phyloP scores from a whole-genome alignment of 1,140 invertebrate species.

The Nylanderia fulva region DNA sequence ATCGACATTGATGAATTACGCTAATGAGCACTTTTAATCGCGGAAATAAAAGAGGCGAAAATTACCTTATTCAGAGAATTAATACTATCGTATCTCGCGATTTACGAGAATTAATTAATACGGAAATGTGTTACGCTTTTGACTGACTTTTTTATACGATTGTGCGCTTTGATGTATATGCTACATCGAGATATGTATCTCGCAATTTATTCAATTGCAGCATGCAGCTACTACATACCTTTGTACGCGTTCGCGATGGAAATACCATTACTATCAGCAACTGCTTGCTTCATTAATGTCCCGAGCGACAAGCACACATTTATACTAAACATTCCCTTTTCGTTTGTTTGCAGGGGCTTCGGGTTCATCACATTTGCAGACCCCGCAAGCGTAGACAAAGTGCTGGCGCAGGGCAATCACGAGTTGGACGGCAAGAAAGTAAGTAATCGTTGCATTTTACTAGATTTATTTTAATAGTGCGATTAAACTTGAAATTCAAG shows the following conservation, averaged over 20 bases:
- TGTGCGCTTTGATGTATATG: slow-evolving; percentile 17
- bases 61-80: slow-evolving; percentile 23
- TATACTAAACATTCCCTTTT: slow-evolving; percentile 74
- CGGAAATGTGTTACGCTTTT: slow-evolving; percentile 3
- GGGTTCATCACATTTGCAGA: slow-evolving; percentile 98
- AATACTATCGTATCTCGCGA: slow-evolving; percentile 16
- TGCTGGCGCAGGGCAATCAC: slow-evolving; percentile 96
- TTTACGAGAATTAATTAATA: slow-evolving; percentile 46
- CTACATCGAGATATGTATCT: slow-evolving; percentile 38
- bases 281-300: slow-evolving; percentile 45
- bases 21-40: slow-evolving; percentile 27
- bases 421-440: slow-evolving; percentile 98
- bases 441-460: slow-evolving; percentile 80
- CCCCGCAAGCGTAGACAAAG: slow-evolving; percentile 97
- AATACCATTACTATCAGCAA: slow-evolving; percentile 50
- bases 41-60: background rate
- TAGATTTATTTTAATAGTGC: slow-evolving; percentile 16
- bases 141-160: slow-evolving; percentile 19
- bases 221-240: background rate
- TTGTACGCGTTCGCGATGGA: slow-evolving; percentile 1
- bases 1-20: background rate
- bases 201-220: background rate
- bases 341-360: slow-evolving; percentile 95
- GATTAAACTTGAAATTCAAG: background rate
- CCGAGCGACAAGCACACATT: slow-evolving; percentile 4